Base-by-base conservation (phyloP, 2,797 vertebrate species). In the Myotis planiceps region DNA sequence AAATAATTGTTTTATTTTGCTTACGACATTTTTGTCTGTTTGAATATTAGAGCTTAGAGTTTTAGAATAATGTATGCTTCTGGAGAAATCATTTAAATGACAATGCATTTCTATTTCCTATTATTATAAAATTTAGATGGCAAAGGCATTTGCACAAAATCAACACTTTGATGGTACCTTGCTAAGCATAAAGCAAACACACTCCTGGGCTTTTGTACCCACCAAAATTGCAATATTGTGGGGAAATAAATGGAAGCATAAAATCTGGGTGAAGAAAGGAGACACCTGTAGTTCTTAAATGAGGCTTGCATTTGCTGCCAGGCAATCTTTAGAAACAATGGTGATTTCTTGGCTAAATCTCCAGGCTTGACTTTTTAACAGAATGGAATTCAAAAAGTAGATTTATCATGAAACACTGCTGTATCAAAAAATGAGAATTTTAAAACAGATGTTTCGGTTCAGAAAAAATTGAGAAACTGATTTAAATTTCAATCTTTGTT, bases 51-150 rank as follows among this genome's bases (percentile, higher is more conserved):
- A 53, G 32, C 45, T 87, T 92, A 27, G 29, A 79, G 19, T 19
- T 39, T 63, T 83, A 75, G 83, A 95, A 91, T 94, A 93, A 68
- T 95, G 42, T 12, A 66, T 80, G 29, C 88, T 96, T 93, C 45
- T 27, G 23, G 45, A 74, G 53, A 93, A 90, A 74, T 96, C n/a
- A 96, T 96, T 97, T 93, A 93, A 96, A 78, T 92, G 75, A 94
- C 90, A 95, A 96, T 90, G 42, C 16, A 55, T 96, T 97, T 97
- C 78, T 97, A 34, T 88, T 88, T 90, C 16, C 25, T 88, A 49
- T 82, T 42, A 74, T 69, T 95, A 92, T 85, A 75, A 60, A 29
- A 29, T 85, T 23, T 76, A 32, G 82, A 42, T 96, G 79, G 88
- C 75, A 88, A 92, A 92, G 39, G 34, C 39, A 92, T 92, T 91